Conservation (phyloP, 2,888 invertebrate species). For the Cephalotes varians region DNA sequence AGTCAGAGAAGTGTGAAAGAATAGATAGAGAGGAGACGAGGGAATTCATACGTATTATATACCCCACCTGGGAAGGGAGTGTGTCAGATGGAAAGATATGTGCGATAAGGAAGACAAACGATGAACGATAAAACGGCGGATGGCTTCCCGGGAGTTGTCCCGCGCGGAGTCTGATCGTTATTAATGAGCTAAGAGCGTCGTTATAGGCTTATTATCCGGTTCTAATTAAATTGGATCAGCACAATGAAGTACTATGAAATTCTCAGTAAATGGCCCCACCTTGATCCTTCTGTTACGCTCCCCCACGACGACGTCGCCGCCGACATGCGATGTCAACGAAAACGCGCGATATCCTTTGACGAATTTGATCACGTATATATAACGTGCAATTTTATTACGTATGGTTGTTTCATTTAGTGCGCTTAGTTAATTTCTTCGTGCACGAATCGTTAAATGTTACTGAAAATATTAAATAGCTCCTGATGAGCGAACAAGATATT, state of each 20-base stretch:
- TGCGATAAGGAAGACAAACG: constrained; percentile 72
- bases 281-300: constrained; percentile 55
- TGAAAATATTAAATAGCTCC: neutral
- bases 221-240: constrained; percentile 75
- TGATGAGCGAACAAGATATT: neutral
- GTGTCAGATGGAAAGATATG: constrained; percentile 55
- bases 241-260: constrained; percentile 74
- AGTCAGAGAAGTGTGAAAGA: constrained; percentile 59
- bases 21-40: constrained; percentile 51
- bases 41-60: constrained; percentile 59
- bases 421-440: constrained; percentile 2
- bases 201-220: constrained; percentile 75
- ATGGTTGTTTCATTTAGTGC: neutral
- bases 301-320: constrained; percentile 16
- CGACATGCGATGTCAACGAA: constrained; percentile 50
- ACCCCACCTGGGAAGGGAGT: constrained; percentile 36
- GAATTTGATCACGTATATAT: constrained; percentile 47
- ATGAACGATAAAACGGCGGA: constrained; percentile 69
- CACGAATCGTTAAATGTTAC: constrained; percentile 12
- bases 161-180: constrained; percentile 68
- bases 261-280: constrained; percentile 70
- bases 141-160: constrained; percentile 52
- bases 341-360: constrained; percentile 54
- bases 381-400: constrained; percentile 28
- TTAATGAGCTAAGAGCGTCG: constrained; percentile 72